Base-by-base conservation (phyloP, 2,113 vertebrate genomes). In the Ptychochromis oligacanthus region DNA sequence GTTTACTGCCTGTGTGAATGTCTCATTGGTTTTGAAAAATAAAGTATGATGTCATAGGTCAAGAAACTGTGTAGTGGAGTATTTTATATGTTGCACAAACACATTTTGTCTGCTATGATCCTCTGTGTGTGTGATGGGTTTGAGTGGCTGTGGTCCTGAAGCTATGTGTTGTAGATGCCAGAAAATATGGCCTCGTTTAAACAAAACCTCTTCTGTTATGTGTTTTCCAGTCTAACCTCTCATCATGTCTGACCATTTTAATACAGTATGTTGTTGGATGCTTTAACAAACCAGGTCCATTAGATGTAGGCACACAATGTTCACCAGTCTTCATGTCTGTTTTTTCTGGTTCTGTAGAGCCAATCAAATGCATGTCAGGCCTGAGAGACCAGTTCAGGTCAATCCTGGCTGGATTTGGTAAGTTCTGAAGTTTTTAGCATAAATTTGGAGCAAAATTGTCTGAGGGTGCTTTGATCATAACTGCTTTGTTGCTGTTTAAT, bases 321-420 rank as follows among this genome's bases (percentile, higher is more conserved):
- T 87, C 34, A 76, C 77, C 34, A 14, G 26, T 79, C 31, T 78
- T 18, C 18, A 1, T 91, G 9, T 90, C 6, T 82, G 22, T 87
- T 17, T 90, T n/a, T 11, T 88, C 78, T 93, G 87, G 67, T 85
- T 90, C 60, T 87, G 15, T 92, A 94, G 93, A 92, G 20, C 4
- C 5, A 56, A 52, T 93, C 67, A 87, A 87, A 87, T 75, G 72
- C 87, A 91, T 80, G 80, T 90, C 86, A 90, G 57, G 77, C 85
- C 89, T 87, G 85, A 85, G 55, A 91, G n/a, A 79, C 74, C 85
- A 58, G 79, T 88, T 89, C 93, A 94, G 91, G 93, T 95, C 84
- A 95, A 95, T 83, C 94, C 94, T 86, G 94, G 94, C 72, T 95
- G 94, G 94, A 94, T 95, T 85, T 95, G 93, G 94, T 94, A 76